phyloP scores from a whole-genome alignment of 1,140 invertebrate species.

The Heterodera carotae region DNA sequence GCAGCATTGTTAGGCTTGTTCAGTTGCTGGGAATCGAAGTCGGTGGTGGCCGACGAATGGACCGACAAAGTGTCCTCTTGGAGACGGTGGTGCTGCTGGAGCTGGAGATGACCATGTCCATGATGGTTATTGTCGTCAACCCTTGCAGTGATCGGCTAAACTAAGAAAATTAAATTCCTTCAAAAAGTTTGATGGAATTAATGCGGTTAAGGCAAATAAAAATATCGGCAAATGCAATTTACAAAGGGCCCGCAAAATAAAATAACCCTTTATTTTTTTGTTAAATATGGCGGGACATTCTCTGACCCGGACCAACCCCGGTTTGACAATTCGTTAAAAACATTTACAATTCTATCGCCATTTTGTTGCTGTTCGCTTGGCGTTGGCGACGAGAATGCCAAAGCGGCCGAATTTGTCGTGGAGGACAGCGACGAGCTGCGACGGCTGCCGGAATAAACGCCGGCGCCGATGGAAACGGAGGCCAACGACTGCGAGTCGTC shows the following conservation, averaged over 20 bases:
- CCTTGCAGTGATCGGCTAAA: not conserved
- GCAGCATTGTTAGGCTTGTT: no score
- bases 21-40: not conserved
- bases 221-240: no score
- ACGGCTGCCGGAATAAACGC: not conserved
- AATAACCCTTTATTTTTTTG: no score
- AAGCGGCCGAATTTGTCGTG: slow-evolving; percentile 28
- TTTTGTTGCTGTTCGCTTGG: slow-evolving; percentile 30
- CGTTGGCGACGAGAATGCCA: slow-evolving; percentile 47
- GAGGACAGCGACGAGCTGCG: slow-evolving; percentile 30
- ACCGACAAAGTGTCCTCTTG: not conserved
- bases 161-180: no score
- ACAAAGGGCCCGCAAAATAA: no score
- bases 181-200: no score
- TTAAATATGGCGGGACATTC: no score
- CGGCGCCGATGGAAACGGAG: slow-evolving; percentile 35
- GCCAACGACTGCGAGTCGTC: slow-evolving; percentile 44
- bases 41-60: not conserved
- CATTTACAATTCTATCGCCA: not conserved
- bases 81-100: no score
- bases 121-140: not conserved
- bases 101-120: no score
- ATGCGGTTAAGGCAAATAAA: no score
- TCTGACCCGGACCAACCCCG: no score
- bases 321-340: no score